Evolutionary conservation across 2,113 vertebrate genomes (phyloP), one percentile per base, ranked within the genome.

Genomic region (Echinops telfairi): DNA sequence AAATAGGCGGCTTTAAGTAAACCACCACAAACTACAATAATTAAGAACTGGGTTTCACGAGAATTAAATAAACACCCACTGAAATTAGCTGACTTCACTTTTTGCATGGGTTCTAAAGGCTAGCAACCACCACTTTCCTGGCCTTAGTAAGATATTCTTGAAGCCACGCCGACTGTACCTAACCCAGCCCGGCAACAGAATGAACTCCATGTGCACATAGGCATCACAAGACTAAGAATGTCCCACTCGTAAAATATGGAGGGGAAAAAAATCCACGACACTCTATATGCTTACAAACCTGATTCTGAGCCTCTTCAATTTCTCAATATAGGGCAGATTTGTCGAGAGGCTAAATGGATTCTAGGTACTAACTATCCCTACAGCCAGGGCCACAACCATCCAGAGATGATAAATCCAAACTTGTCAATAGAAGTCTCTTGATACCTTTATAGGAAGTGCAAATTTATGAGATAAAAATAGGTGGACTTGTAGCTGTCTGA

Each of bases 1-100:
- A 93, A 90, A 91, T 4, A 11, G 29, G 62, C 66, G 7, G 33
- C 70, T 83, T 83, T 25, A 82, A 16, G 53, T 76, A 87, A 91
- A 95, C 83, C 16, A n/a, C 62, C 76, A 83, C 20, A 88, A 85
- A 81, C 14, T 10, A 47, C 29, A 89, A 73, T 43, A 53, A 90
- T 11, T 38, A 79, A 89, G 31, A 89, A 88, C 9, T 75, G 40
- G 27, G 53, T 87, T 88, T 93, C 31, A 82, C 36, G 20, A 93
- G 47, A 94, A 85, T 68, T 81, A 66, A 57, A n/a, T 38, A 94
- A 80, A 68, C 31, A 92, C 36, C 22, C 47, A 77, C 19, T 86
- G 73, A 87, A 89, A 92, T 70, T 16, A 62, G 71, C 58, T 68
- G 8, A 2, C 57, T 36, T 78, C 10, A 40, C n/a, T 33, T 23